Evolutionary conservation across 2,113 vertebrate species (phyloP), one percentile per base, ranked within the genome.

Genomic region (Acanthochromis polyacanthus): DNA sequence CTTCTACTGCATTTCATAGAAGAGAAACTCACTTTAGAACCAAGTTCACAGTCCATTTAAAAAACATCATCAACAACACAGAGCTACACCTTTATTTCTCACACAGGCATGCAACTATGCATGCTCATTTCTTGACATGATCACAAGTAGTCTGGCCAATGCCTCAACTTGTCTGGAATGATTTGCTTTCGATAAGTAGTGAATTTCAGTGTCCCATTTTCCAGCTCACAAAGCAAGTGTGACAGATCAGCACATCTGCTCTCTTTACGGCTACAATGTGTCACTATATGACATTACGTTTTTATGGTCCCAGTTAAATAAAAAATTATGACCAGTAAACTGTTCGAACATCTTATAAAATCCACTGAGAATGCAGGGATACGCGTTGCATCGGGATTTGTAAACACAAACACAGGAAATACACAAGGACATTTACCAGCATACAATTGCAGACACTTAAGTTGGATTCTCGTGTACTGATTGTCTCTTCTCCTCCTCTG

Each of bases 241-340:
- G 59, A 74, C 48, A 64, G 48, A 87, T 72, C 71, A 78, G 52
- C 71, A 61, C 82, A 86, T 88, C 87, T 91, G 85, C 53, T 84
- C 61, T 52, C 66, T 92, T 90, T 86, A 87, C 22, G 46, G 82
- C 81, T 56, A 84, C 75, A 88, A 51, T 68, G 81, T 85, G 80
- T 78, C 68, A 62, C 25, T 73, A 25, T 51, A 74, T 70, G 61
- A 81, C 65, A 76, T 25, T 25, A 60, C 51, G 79, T 61, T 88
- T 36, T 90, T 81, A 91, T 82, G 36, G 60, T 30, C 16, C 23
- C 61, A n/a, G 38, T 92, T 72, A 88, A 85, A 84, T 76, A 48
- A 71, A 71, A 87, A 89, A 88, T 87, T 59, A 83, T 75, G 61
- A 78, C 70, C 84, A 78, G 75, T 81, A 84, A 87, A 86, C 81